Percentiles rank a stretch among this genome's conserved stretches.
Conservation (phyloP, 2,888 invertebrate genomes). For the Drosophila phalerata region DNA sequence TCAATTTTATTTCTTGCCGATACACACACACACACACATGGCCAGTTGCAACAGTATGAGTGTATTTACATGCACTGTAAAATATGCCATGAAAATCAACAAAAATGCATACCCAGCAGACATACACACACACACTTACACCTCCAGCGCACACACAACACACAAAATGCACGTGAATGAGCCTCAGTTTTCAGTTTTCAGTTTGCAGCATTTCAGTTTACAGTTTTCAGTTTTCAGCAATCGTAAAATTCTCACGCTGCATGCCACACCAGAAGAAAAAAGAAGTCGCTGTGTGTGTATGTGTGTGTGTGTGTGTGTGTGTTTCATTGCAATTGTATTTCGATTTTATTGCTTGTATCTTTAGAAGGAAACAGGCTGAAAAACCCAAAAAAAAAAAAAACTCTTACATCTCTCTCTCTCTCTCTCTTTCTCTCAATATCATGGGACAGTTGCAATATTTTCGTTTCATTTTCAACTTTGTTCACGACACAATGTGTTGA, state of each 20-base stretch:
- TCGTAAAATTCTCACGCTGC: conserved; percentile 65
- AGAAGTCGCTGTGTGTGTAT: background rate
- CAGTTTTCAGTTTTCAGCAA: conserved; percentile 58
- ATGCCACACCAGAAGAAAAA: conserved; percentile 35
- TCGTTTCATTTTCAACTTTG: conserved; percentile 69
- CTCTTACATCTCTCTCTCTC: background rate
- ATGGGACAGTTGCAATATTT: conserved; percentile 76
- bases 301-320: conserved; percentile 25
- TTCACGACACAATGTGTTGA: conserved; percentile 72
- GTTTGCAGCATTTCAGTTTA: conserved; percentile 44
- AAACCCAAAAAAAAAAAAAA: conserved; percentile 11
- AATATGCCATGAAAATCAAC: conserved; percentile 80
- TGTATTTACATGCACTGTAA: conserved; percentile 76
- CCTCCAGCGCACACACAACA: conserved; percentile 5
- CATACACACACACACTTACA: conserved; percentile 28
- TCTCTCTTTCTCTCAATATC: conserved; percentile 26
- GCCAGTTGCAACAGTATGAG: conserved; percentile 16
- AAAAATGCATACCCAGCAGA: conserved; percentile 68
- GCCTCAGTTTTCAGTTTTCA: conserved; percentile 60
- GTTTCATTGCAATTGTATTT: conserved; percentile 71
- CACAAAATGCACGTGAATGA: conserved; percentile 53
- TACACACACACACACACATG: conserved; percentile 20
- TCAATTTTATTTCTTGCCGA: conserved; percentile 76
- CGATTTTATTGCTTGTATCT: conserved; percentile 78
- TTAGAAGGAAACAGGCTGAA: conserved; percentile 52